Base-by-base conservation (phyloP, 2,888 invertebrate genomes). In the Magallana nippona region DNA sequence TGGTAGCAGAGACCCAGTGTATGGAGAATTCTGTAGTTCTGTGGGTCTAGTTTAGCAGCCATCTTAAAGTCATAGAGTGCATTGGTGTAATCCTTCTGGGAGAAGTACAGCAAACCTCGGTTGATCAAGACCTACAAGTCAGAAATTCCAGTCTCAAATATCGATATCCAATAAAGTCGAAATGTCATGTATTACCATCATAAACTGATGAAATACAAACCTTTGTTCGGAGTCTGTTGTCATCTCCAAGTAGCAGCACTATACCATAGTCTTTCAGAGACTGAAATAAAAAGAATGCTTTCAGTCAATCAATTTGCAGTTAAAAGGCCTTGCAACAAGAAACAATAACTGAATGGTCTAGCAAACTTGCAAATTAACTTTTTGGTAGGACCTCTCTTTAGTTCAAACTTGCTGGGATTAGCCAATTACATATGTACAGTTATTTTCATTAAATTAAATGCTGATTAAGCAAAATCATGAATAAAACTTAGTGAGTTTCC, bases 251-350 rank as follows among this genome's bases (percentile, higher is more conserved):
- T 82, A 94, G 87, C 77, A 94, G 88, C 8, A 94, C 94, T 83
- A 94, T 93, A 58, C 94, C 93, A 88, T 94, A 94, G 87, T 94
- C 94, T 86, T 92, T 91, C 55, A 94, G 87, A 17, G 94, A 93
- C 92, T 93, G 89, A 3, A 88, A 90, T 83, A 17, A 78, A 81
- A 83, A 62, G 78, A 79, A 32, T 13, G 77, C 44, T 63, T 44
- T 44, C 44, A 44, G 44, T 44, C 44, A 44, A 44, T 44, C 8
- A 44, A 44, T 44, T 44, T 44, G 44, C 8, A 5, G 2, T 44
- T 44, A 5, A 27, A 44, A 44, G 44, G 8, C 44, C 44, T 8
- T 44, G 44, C 8, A 44, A 44, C 8, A 44, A 44, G 44, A 44
- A 44, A 44, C 5, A 44, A 44, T 5, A 8, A 44, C 5, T 44